Evolutionary conservation across 2,888 invertebrate species (phyloP).

Genomic region (Nomada flava): DNA sequence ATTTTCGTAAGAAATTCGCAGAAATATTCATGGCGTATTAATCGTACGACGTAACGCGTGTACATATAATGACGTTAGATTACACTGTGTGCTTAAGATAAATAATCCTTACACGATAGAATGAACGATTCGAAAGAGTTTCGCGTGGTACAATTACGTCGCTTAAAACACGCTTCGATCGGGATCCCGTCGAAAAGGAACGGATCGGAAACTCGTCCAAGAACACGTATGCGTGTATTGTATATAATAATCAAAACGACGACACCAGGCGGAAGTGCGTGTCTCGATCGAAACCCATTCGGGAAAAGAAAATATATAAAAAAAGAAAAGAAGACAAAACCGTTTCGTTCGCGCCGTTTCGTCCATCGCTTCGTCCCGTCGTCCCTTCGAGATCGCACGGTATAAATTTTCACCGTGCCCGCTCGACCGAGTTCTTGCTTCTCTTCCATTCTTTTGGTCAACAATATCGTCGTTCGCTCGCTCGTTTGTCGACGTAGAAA

Average conservation of each 20-base stretch:
- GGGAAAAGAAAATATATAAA: background rate
- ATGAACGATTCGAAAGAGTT: constrained; percentile 60
- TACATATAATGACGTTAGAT: constrained; percentile 61
- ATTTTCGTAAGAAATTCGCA: constrained; percentile 80
- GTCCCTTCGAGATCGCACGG: background rate
- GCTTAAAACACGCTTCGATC: constrained; percentile 29
- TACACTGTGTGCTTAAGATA: constrained; percentile 58
- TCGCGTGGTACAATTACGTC: constrained; percentile 14
- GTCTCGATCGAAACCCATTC: background rate
- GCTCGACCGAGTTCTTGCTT: constrained; percentile 5
- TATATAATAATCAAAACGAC: constrained; percentile 17
- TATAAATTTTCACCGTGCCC: constrained; percentile 15
- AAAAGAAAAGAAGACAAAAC: background rate
- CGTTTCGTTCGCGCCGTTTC: constrained; percentile 1
- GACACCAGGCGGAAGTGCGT: constrained; percentile 38
- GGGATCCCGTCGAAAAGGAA: constrained; percentile 21
- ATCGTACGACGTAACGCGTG: constrained; percentile 62
- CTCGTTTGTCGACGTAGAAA: background rate
- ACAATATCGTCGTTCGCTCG: background rate
- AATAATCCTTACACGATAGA: constrained; percentile 53
- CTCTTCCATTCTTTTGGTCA: background rate
- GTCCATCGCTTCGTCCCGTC: constrained; percentile 4
- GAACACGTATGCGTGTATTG: background rate
- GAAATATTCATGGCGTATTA: constrained; percentile 74
- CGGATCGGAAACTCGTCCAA: constrained; percentile 6